Percentiles rank a stretch among this genome's conserved stretches.
Evolutionary conservation across 2,797 vertebrate genomes (phyloP).

Genomic region (Sciurus carolinensis): DNA sequence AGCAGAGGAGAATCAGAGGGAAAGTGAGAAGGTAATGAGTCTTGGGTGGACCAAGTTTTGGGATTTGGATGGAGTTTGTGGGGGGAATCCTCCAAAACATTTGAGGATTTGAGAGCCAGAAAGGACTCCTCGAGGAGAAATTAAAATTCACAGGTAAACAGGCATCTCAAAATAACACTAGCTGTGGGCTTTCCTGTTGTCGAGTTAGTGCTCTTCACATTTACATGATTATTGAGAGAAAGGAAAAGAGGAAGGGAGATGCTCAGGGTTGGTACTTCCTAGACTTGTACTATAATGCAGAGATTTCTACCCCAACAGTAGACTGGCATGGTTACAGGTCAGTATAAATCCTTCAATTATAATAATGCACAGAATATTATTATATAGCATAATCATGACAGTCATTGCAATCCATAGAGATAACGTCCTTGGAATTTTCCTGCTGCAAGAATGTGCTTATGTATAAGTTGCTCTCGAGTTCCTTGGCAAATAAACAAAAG

Average conservation of each 20-base stretch:
- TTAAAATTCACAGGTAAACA: background rate
- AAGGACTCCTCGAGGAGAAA: background rate
- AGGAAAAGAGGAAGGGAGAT: background rate
- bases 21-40: background rate
- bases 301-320: background rate
- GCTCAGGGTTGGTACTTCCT: background rate
- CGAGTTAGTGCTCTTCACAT: background rate
- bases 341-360: slow-evolving; percentile 14
- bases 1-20: background rate
- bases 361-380: background rate
- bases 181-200: background rate
- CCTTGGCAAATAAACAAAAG: slow-evolving; percentile 61
- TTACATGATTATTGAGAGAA: background rate
- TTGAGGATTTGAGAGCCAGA: background rate
- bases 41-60: background rate
- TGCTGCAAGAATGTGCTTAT: slow-evolving; percentile 21
- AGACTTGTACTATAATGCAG: background rate
- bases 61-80: background rate
- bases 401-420: background rate
- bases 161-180: background rate
- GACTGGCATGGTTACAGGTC: background rate
- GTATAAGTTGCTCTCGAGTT: slow-evolving; percentile 39
- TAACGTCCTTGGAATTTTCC: slow-evolving; percentile 17
- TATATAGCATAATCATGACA: background rate
- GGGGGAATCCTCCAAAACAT: background rate